Conservation (phyloP, 2,797 vertebrate genomes). For the Tokudaia tokunoshimensis region DNA sequence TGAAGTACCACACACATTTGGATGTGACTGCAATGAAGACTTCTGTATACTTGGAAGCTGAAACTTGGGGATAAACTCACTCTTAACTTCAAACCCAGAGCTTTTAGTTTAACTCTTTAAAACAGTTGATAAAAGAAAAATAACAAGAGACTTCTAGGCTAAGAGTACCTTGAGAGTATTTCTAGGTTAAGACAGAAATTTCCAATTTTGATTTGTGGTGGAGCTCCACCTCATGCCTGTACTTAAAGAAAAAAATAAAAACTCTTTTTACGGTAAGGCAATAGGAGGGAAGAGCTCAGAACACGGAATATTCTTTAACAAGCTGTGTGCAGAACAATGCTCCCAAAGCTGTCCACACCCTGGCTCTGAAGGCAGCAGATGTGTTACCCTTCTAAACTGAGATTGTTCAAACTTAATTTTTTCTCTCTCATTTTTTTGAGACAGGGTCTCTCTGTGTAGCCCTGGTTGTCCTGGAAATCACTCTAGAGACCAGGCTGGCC, state of each 20-base stretch:
- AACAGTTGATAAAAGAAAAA: conserved; percentile 20
- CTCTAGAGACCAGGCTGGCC: no score
- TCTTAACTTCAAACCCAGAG: conserved; percentile 39
- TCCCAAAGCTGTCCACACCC: background rate
- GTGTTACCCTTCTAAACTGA: conserved; percentile 12
- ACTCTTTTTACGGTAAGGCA: background rate
- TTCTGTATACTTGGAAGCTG: conserved; percentile 4
- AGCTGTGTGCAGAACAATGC: background rate
- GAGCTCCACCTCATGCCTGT: background rate
- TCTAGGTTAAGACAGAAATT: conserved; percentile 38
- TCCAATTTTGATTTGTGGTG: background rate
- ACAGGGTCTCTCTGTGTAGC: no score
- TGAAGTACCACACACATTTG: conserved; percentile 4
- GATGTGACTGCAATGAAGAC: conserved; percentile 30
- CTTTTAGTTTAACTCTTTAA: background rate
- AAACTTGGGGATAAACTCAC: background rate
- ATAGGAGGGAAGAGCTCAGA: background rate
- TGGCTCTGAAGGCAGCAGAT: background rate
- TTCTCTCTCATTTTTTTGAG: no score
- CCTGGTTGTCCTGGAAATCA: no score
- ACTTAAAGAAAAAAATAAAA: background rate
- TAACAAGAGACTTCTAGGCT: conserved; percentile 9
- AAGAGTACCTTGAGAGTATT: background rate
- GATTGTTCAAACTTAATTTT: background rate
- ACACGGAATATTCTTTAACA: conserved; percentile 34